Evolutionary conservation across 2,888 invertebrate genomes (phyloP), one percentile per base, ranked within the genome.

Genomic region (Eumerus sabulonum): DNA sequence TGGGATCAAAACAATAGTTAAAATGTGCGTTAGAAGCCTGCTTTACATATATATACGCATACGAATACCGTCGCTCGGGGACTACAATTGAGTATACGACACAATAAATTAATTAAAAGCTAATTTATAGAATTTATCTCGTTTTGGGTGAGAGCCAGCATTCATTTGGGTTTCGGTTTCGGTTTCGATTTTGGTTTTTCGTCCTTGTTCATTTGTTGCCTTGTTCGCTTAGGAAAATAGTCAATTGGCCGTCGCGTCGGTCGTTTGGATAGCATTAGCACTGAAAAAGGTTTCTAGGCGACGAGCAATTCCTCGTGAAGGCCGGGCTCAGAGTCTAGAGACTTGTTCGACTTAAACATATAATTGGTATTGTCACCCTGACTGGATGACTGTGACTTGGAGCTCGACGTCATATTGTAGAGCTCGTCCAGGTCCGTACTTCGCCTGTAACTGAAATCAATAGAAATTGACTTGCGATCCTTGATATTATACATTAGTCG

Each of bases 381-480:
- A 72, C 85, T 87, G 57, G 86, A 87, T 63, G 85, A 85, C 82
- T 88, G 88, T 9, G 87, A 88, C 82, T 89, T 89, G 14, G 85
- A 86, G 73, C 88, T 89, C 13, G 87, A 87, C 60, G 87, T 87
- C 86, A 89, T 87, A 63, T 87, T 87, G 82, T 89, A 90, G 57
- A 90, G 87, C 50, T 91, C 91, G 82, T 91, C 91, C 19, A 91
- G 85, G 85, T 91, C 91, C 84, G 90, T 89, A 82, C 90, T 90
- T 63, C 86, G 87, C 19, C 86, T 85, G 84, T 90, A 91, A 82
- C 91, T 91, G 71, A 60, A 85, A 72, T 9, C 2, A 27, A 27
- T 7, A 27, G n/a, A n/a, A n/a, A n/a, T n/a, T n/a, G n/a, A n/a
- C n/a, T n/a, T n/a, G 27, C 2, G 7, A 27, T 27, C 7, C 27